These are phyloP conservation scores for Cheilosia variabilis DNA, from an alignment of 2,888 invertebrate genomes.

Conservation along the genomic window DNA sequence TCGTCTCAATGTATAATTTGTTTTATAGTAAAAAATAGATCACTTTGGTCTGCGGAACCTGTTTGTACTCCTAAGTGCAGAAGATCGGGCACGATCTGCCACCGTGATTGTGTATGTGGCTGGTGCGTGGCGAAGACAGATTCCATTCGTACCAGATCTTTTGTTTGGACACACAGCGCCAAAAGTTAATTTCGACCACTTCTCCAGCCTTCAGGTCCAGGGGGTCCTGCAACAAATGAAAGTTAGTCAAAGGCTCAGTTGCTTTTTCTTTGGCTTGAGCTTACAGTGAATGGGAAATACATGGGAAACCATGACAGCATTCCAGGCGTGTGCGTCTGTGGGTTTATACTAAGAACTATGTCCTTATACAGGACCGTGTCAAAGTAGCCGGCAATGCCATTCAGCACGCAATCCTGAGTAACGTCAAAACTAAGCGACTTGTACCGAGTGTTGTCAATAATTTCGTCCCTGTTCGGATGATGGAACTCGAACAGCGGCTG, in stretches of 20 bases:
- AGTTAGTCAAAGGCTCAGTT: neutral
- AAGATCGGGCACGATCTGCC: slow-evolving; percentile 80
- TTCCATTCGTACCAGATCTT: slow-evolving; percentile 99
- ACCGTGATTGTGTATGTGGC: slow-evolving; percentile 81
- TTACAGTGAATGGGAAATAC: slow-evolving; percentile 94
- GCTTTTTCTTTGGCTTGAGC: slow-evolving; percentile 66
- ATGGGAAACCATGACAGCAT: slow-evolving; percentile 99
- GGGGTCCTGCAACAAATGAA: slow-evolving; percentile 79
- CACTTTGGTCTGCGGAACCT: slow-evolving; percentile 54
- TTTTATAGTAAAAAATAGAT: slow-evolving; percentile 54
- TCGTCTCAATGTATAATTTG: slow-evolving; percentile 51
- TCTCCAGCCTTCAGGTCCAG: slow-evolving; percentile 88
- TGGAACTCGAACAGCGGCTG: slow-evolving; percentile 91
- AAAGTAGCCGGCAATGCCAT: slow-evolving; percentile 98
- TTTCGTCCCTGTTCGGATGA: slow-evolving; percentile 92
- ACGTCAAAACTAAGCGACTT: slow-evolving; percentile 88
- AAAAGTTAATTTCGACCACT: slow-evolving; percentile 91
- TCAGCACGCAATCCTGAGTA: slow-evolving; percentile 91
- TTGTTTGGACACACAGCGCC: slow-evolving; percentile 91
- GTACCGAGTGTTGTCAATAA: slow-evolving; percentile 90
- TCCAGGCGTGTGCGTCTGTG: slow-evolving; percentile 93
- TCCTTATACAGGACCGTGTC: slow-evolving; percentile 93
- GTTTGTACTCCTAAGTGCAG: slow-evolving; percentile 75
- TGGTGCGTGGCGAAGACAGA: slow-evolving; percentile 79
- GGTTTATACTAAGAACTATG: slow-evolving; percentile 94